phyloP scores from a whole-genome alignment of 2,113 vertebrate genomes.

The Dasyurus viverrinus region DNA sequence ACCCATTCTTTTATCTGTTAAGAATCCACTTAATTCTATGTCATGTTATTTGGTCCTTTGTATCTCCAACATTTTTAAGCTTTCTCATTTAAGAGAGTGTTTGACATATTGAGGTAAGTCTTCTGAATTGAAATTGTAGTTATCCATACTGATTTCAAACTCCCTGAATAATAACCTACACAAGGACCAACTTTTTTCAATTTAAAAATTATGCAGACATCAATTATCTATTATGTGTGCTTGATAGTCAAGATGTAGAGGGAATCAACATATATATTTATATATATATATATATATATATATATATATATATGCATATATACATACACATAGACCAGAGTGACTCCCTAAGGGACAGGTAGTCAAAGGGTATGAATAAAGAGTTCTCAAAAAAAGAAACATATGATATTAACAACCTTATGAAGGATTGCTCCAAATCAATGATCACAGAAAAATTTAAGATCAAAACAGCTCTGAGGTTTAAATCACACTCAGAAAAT shows the following conservation, averaged over 20 bases:
- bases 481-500: neutral
- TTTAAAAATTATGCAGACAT: neutral
- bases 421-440: neutral
- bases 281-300: neutral
- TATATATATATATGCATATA: neutral
- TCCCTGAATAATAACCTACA: neutral
- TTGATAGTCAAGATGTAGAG: neutral
- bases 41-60: neutral
- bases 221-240: neutral
- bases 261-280: neutral
- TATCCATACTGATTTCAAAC: neutral
- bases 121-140: neutral
- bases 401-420: neutral
- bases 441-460: neutral
- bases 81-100: neutral
- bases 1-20: neutral
- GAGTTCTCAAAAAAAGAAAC: neutral
- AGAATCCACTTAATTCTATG: neutral
- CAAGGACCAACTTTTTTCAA: neutral
- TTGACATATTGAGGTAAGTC: neutral
- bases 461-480: neutral
- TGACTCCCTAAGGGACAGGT: neutral
- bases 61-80: neutral
- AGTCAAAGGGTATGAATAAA: neutral
- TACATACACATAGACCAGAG: neutral